phyloP scores from a whole-genome alignment of 1,140 invertebrate genomes.

The Asbolus verrucosus region DNA sequence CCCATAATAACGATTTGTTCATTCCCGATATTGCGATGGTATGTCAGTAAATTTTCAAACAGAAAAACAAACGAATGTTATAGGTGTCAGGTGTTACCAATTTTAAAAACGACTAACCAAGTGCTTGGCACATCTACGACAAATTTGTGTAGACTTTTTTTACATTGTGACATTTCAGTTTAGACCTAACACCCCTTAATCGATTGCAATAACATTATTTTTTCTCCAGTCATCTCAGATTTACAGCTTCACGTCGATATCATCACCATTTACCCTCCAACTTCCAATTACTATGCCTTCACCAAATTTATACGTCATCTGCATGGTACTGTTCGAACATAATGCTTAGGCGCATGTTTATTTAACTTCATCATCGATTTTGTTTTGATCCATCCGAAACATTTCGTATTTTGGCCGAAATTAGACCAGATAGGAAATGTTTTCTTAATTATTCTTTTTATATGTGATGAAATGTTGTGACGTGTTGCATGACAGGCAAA shows the following conservation, averaged over 20 bases:
- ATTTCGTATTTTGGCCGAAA: neutral
- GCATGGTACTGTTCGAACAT: slow-evolving; percentile 41
- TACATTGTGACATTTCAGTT: slow-evolving; percentile 30
- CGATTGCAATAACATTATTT: slow-evolving; percentile 30
- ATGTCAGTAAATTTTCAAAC: slow-evolving; percentile 42
- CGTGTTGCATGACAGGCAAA: slow-evolving; percentile 75
- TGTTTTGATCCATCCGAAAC: slow-evolving; percentile 16
- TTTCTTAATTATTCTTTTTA: neutral
- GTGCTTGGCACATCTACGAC: slow-evolving; percentile 23
- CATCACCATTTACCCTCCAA: slow-evolving; percentile 29
- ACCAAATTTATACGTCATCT: slow-evolving; percentile 42
- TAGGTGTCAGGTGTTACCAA: slow-evolving; percentile 34
- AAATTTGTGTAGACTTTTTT: slow-evolving; percentile 13
- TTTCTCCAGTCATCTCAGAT: slow-evolving; percentile 9
- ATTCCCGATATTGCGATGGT: slow-evolving; percentile 44
- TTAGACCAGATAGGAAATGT: neutral
- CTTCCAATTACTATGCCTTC: slow-evolving; percentile 42
- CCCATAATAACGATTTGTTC: slow-evolving; percentile 48
- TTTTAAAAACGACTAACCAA: slow-evolving; percentile 30
- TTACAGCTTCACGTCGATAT: slow-evolving; percentile 23
- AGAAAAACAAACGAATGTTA: slow-evolving; percentile 18
- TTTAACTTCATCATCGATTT: slow-evolving; percentile 27
- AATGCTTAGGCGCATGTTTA: slow-evolving; percentile 47
- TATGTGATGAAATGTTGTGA: slow-evolving; percentile 40
- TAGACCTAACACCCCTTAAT: slow-evolving; percentile 13